Evolutionary conservation across 2,113 vertebrate genomes (phyloP), one percentile per base, ranked within the genome.

Genomic region (Xiphophorus couchianus): DNA sequence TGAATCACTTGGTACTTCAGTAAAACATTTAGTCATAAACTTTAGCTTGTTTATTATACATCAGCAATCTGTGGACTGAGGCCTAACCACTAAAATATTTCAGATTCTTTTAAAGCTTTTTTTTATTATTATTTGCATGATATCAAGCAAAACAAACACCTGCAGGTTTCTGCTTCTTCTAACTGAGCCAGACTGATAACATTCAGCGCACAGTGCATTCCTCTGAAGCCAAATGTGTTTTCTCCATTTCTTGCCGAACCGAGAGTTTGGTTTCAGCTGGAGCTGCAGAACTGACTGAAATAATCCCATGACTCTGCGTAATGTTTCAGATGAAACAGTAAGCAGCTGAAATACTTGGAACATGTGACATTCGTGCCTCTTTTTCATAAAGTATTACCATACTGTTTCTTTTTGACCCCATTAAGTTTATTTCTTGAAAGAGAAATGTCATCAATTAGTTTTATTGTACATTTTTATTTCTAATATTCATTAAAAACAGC

Each of bases 121-220:
- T 22, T 65, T 33, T 69, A 3, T 25, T 17, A 25, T 66, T 66
- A 37, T 65, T 25, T 65, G 9, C 8, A 22, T 33, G 6, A 33
- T 29, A 63, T 17, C 19, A 58, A 10, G 8, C 30, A 64, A 33
- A 64, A 33, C 14, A 64, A 30, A 64, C 29, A 19, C 31, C 22
- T 22, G 31, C 19, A 25, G 33, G 5, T 35, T 30, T 51, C 28
- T 25, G 31, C 35, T 7, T 29, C 1, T 58, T 66, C 35, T 62
- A 35, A 62, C 76, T 30, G 42, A 35, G 66, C 51, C 14, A 62
- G 35, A 39, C 27, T 60, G 65, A 83, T 74, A 76, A 76, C 60
- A 17, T 15, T 30, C 30, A 33, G 37, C 63, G 71, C 33, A 54
- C 25, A 62, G 60, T 28, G 11, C 66, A 30, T 61, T 44, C 65